Evolutionary conservation across 1,140 invertebrate genomes (phyloP).

Genomic region (Stratiolaelaps scimitus): DNA sequence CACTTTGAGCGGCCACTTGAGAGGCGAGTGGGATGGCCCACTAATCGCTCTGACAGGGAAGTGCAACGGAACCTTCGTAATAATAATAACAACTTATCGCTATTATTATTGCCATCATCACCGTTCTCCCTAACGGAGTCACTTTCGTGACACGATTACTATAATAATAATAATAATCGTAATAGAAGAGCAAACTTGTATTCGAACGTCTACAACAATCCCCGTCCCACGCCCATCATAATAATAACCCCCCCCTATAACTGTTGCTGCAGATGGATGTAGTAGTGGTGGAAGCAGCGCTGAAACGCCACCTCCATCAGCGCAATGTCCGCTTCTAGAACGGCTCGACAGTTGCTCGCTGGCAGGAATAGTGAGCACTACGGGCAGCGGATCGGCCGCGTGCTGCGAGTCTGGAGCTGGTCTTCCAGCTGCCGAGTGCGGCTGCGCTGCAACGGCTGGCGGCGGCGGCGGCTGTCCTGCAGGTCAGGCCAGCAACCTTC

Average conservation of each 20-base stretch:
- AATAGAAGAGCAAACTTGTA: too few species aligned
- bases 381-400: too few species aligned
- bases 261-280: conserved; percentile 3
- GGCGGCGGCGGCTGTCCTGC: conserved; percentile 16
- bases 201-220: too few species aligned
- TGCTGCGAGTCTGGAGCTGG: conserved; percentile 19
- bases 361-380: neutral
- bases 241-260: too few species aligned
- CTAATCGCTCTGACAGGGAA: neutral
- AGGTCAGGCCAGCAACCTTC: conserved; percentile 5
- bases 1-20: neutral
- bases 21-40: neutral
- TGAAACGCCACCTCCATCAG: neutral
- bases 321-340: conserved; percentile 2
- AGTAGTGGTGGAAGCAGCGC: conserved; percentile 23
- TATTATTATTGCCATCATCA: too few species aligned
- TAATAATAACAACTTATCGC: too few species aligned
- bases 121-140: neutral
- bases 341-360: conserved; percentile 11
- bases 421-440: conserved; percentile 12
- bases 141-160: too few species aligned
- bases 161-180: too few species aligned
- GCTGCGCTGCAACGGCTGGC: neutral
- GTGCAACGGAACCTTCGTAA: neutral
- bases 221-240: too few species aligned